A percentile compares a stretch with the other conserved stretches of the same genome.
Conservation (phyloP, 2,113 vertebrate species). For the Oreochromis niloticus region DNA sequence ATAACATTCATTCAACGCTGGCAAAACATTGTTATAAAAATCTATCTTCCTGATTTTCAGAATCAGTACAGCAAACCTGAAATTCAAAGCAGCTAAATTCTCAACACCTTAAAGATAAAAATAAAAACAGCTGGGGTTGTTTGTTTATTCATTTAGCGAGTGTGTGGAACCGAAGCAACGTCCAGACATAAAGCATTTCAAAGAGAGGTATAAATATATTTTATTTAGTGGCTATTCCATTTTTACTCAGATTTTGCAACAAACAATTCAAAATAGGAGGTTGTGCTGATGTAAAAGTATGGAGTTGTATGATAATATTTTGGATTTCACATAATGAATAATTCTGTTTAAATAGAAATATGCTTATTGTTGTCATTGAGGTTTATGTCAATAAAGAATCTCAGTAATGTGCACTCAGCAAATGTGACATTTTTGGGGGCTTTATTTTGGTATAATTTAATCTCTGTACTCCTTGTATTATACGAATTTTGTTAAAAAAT, state of each 20-base stretch:
- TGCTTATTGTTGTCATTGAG: not conserved
- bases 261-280: not conserved
- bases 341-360: not conserved
- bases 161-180: not conserved
- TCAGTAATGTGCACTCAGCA: not conserved
- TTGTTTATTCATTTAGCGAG: not conserved
- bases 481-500: not conserved
- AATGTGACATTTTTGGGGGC: fast-evolving
- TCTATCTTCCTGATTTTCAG: not conserved
- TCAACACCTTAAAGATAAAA: not conserved
- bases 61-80: not conserved
- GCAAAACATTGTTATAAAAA: not conserved
- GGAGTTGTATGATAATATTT: not conserved
- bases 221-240: not conserved
- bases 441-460: not conserved
- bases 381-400: not conserved
- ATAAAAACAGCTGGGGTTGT: not conserved
- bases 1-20: not conserved
- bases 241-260: not conserved
- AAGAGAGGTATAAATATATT: not conserved
- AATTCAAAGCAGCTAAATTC: not conserved
- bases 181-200: not conserved
- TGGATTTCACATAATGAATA: not conserved
- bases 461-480: not conserved
- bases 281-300: not conserved